phyloP scores from a whole-genome alignment of 1,140 invertebrate genomes.

The Diuraphis noxia region DNA sequence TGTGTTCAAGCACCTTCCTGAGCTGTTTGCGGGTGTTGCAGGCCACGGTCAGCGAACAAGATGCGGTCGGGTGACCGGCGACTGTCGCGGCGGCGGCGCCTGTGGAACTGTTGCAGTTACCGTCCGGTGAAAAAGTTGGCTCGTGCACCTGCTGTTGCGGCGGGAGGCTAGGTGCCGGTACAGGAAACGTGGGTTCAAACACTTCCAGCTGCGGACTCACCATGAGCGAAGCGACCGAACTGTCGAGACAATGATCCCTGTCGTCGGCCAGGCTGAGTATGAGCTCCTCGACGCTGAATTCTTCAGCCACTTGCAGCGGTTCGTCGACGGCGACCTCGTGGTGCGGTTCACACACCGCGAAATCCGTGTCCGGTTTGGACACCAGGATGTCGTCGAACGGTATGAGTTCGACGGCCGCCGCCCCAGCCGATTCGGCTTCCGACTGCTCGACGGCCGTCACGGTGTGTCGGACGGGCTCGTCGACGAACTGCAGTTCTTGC shows the following conservation, averaged over 20 bases:
- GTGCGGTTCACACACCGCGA: constrained; percentile 24
- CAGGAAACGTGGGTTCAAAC: constrained; percentile 44
- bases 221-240: constrained; percentile 47
- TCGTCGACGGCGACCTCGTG: not conserved
- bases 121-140: not conserved
- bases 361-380: constrained; percentile 42
- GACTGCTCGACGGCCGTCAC: constrained; percentile 43
- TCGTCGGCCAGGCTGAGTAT: constrained; percentile 44
- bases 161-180: not conserved
- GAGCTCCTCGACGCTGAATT: constrained; percentile 37
- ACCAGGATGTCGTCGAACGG: constrained; percentile 38
- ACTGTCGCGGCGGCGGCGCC: not conserved
- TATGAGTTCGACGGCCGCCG: not conserved
- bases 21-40: constrained; percentile 58
- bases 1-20: constrained; percentile 56
- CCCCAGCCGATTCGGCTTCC: not conserved
- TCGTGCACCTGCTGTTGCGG: constrained; percentile 54
- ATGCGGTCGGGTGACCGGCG: not conserved
- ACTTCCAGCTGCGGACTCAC: constrained; percentile 55
- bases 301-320: not conserved
- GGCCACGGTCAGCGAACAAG: constrained; percentile 59
- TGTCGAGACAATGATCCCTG: constrained; percentile 1
- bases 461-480: constrained; percentile 34
- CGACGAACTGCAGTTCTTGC: constrained; percentile 46
- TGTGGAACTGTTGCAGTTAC: not conserved